Percentiles rank a stretch among this genome's conserved stretches.
Conservation (phyloP, 30 jellyfish, hydroid and myxozoan species). For the Euphysa ruthae region DNA sequence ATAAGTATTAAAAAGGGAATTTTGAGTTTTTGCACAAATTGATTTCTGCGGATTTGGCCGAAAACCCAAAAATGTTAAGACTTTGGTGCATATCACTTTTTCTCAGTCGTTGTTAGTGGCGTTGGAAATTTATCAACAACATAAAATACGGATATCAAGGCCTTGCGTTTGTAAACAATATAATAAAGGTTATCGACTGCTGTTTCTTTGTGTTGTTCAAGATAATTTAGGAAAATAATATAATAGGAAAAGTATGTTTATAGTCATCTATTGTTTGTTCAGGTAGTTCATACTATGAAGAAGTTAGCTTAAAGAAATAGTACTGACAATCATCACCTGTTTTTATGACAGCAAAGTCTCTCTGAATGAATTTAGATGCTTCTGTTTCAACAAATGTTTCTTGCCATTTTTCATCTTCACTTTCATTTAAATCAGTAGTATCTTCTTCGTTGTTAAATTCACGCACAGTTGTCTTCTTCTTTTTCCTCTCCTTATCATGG, state of each 20-base stretch:
- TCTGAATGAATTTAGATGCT: neutral
- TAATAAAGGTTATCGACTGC: neutral
- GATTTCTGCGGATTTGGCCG: no score
- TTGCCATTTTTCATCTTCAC: no score
- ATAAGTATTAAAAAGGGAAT: no score
- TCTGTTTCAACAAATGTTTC: slow-evolving; percentile 5
- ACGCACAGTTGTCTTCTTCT: neutral
- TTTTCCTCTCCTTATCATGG: no score
- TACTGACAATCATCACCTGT: neutral
- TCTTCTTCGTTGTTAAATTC: neutral
- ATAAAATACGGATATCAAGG: neutral
- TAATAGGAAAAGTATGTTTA: neutral
- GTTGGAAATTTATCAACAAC: neutral
- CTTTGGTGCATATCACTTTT: neutral
- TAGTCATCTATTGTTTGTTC: neutral
- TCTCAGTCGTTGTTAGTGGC: neutral
- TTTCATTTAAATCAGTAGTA: no score
- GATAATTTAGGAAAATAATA: neutral
- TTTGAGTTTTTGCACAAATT: no score
- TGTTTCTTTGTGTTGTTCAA: neutral
- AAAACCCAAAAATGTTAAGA: no score
- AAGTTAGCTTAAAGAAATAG: neutral
- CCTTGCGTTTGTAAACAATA: neutral
- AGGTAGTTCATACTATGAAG: neutral
- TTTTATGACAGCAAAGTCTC: neutral